phyloP scores from a whole-genome alignment of 2,888 invertebrate genomes.

The Drosophila rellima region DNA sequence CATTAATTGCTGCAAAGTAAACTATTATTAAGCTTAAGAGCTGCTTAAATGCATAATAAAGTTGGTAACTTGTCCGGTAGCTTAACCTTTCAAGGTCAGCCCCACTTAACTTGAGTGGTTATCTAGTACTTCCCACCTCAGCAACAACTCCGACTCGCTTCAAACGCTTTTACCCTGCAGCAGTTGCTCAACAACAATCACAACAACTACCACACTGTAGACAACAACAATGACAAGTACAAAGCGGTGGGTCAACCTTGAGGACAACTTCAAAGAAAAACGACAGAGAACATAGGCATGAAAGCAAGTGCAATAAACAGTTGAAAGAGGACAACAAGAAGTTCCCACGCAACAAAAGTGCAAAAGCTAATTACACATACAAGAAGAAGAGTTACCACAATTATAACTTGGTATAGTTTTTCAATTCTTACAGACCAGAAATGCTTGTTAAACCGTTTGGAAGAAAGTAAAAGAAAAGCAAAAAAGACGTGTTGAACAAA shows the following conservation, averaged over 20 bases:
- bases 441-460: conserved; percentile 23
- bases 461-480: conserved; percentile 64
- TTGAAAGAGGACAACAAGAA: conserved; percentile 42
- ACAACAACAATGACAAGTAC: conserved; percentile 11
- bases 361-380: conserved; percentile 42
- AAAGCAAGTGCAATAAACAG: conserved; percentile 49
- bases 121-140: conserved; percentile 24
- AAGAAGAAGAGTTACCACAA: conserved; percentile 8
- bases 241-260: conserved; percentile 44
- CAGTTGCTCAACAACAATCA: conserved; percentile 50
- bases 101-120: conserved; percentile 33
- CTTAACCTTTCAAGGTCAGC: conserved; percentile 51
- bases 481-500: conserved; percentile 27
- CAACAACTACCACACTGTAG: conserved; percentile 21
- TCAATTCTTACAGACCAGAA: conserved; percentile 45
- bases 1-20: neutral
- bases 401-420: conserved; percentile 43
- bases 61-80: conserved; percentile 4
- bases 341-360: conserved; percentile 58
- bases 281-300: conserved; percentile 12
- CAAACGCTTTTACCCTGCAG: conserved; percentile 34
- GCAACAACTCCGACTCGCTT: conserved; percentile 11
- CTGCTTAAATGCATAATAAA: conserved; percentile 6
- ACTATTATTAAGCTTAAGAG: conserved; percentile 8
- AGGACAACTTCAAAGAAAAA: conserved; percentile 48